phyloP scores from a whole-genome alignment of 2,888 invertebrate species.

The Phaonia tiefii region DNA sequence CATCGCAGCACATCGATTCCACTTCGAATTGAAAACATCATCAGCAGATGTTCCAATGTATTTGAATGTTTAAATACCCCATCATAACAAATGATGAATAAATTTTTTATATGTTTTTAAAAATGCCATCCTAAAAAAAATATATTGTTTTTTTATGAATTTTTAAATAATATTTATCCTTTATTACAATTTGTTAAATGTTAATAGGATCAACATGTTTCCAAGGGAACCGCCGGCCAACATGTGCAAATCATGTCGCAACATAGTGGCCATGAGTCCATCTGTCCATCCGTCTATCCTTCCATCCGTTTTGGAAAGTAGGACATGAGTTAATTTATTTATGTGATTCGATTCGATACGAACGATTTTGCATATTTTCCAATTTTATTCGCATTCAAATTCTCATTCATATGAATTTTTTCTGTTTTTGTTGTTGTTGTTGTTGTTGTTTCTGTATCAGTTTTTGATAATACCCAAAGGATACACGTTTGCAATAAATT shows the following conservation, averaged over 20 bases:
- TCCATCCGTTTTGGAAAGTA: not conserved
- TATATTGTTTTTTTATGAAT: slow-evolving; percentile 28
- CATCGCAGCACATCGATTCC: not conserved
- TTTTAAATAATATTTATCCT: slow-evolving; percentile 33
- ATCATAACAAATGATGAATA: slow-evolving; percentile 58
- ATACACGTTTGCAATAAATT: slow-evolving; percentile 24
- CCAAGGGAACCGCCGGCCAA: not conserved
- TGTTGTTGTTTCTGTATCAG: not conserved
- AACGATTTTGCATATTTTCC: too few relatives aligned
- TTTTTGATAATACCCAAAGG: slow-evolving; percentile 38
- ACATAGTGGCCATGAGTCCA: not conserved
- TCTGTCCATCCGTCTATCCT: not conserved
- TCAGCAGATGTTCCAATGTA: slow-evolving; percentile 48
- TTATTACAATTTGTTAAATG: slow-evolving; percentile 37
- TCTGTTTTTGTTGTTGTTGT: not conserved
- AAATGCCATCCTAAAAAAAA: slow-evolving; percentile 25
- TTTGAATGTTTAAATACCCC: slow-evolving; percentile 24
- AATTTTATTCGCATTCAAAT: not conserved
- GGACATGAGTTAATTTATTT: slow-evolving; percentile 36
- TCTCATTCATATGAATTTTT: slow-evolving; percentile 18
- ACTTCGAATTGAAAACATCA: not conserved
- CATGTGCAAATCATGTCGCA: not conserved
- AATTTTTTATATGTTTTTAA: slow-evolving; percentile 53
- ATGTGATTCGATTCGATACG: slow-evolving; percentile 28
- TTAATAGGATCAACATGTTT: slow-evolving; percentile 37